Evolutionary conservation across 2,113 vertebrate species (phyloP).

Genomic region (Callipepla squamata): DNA sequence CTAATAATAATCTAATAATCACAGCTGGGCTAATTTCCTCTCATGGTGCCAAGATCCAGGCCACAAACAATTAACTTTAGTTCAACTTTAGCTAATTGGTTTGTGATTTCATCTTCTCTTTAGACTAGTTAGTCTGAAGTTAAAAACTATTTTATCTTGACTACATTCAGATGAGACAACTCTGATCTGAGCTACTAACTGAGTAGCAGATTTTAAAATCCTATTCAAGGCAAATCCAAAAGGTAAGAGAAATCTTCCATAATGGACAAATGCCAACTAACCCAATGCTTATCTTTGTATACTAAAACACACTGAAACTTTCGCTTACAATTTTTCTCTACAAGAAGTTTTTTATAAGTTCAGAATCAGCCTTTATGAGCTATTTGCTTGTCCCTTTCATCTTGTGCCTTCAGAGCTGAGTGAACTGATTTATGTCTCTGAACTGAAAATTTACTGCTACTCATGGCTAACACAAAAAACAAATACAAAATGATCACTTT

Average conservation of each 20-base stretch:
- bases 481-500: background rate
- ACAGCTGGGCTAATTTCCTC: no score
- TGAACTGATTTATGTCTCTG: background rate
- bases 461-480: background rate
- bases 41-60: no score
- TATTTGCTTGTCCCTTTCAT: background rate
- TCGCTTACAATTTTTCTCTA: background rate
- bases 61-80: no score
- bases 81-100: no score
- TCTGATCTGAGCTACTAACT: no score
- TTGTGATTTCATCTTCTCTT: no score
- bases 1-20: no score
- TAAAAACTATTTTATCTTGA: no score
- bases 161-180: no score
- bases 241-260: background rate
- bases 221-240: no score
- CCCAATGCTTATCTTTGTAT: background rate
- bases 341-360: background rate
- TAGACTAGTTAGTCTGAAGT: no score
- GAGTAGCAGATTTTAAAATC: no score
- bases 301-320: background rate
- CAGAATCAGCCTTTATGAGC: background rate
- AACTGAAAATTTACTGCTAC: background rate
- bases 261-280: background rate
- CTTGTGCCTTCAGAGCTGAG: background rate